A percentile compares a stretch with the other conserved stretches of the same genome.
These are phyloP conservation scores for Agonopterix subpropinquella DNA, from an alignment of 2,888 invertebrate species.

Conservation along the genomic window DNA sequence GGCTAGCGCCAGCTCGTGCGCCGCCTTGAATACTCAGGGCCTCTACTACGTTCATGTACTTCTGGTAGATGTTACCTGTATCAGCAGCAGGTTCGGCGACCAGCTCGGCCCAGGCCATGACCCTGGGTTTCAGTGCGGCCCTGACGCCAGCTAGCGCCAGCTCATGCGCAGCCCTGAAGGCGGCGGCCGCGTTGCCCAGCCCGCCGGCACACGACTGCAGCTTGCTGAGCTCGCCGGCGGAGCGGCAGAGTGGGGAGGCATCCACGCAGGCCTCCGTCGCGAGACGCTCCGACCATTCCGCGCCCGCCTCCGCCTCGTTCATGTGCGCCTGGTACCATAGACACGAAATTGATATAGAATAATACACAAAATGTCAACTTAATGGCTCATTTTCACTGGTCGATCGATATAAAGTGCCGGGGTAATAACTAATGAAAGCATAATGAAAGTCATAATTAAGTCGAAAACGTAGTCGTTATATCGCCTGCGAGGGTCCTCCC, in stretches of 20 bases:
- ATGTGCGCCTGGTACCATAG: conserved; percentile 78
- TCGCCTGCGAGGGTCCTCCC: too few relatives aligned
- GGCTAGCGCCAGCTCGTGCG: conserved; percentile 34
- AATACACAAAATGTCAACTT: too few relatives aligned
- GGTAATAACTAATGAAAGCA: too few relatives aligned
- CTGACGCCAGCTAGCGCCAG: conserved; percentile 33
- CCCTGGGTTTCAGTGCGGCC: conserved; percentile 38
- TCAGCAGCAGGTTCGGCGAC: conserved; percentile 33
- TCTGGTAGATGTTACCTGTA: too few relatives aligned
- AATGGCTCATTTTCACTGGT: too few relatives aligned
- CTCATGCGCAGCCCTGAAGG: conserved; percentile 45
- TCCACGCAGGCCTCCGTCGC: conserved; percentile 84
- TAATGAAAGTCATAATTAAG: too few relatives aligned
- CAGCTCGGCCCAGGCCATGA: conserved; percentile 41
- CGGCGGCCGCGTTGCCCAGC: conserved; percentile 44
- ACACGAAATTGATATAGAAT: too few relatives aligned
- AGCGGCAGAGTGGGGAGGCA: conserved; percentile 78
- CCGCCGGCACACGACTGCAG: conserved; percentile 52
- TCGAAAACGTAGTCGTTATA: too few relatives aligned
- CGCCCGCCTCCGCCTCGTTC: conserved; percentile 94
- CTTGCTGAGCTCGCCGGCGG: conserved; percentile 35
- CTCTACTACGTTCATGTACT: too few relatives aligned
- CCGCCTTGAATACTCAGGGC: conserved; percentile 32
- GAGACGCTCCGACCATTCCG: conserved; percentile 92
- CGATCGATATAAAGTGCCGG: too few relatives aligned